A percentile compares a stretch with the other conserved stretches of the same genome.
Conservation (phyloP, 2,113 vertebrate species). For the Lontra canadensis region DNA sequence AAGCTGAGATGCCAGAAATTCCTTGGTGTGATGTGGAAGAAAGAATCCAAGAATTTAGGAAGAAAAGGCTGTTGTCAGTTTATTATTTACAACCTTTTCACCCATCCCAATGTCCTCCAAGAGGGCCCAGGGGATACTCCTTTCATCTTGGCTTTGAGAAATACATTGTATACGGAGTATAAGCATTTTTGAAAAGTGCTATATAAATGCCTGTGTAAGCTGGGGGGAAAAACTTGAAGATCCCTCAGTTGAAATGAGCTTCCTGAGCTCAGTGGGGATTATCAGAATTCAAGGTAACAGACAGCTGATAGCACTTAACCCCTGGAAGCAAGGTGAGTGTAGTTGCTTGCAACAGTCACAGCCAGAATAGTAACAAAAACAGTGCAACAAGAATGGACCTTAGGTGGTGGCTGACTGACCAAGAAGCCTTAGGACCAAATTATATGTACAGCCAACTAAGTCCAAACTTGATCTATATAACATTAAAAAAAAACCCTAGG, state of each 20-base stretch:
- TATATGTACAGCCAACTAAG: not conserved
- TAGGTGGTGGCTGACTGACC: not conserved
- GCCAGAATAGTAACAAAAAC: not conserved
- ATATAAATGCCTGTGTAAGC: not conserved
- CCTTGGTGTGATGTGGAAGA: slow-evolving; percentile 7
- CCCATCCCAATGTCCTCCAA: not conserved
- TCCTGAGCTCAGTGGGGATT: not conserved
- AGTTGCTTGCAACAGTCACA: not conserved
- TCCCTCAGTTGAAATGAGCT: not conserved
- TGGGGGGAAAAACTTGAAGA: not conserved
- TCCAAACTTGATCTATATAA: not conserved
- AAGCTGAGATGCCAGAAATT: slow-evolving; percentile 53
- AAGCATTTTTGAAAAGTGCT: not conserved
- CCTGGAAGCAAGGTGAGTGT: not conserved
- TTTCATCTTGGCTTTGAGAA: slow-evolving; percentile 7
- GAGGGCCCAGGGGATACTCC: not conserved
- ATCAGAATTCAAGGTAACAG: not conserved
- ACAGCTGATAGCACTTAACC: not conserved
- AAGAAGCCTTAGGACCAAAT: not conserved
- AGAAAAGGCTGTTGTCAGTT: slow-evolving; percentile 12
- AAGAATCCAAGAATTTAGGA: slow-evolving; percentile 6
- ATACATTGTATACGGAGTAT: not conserved
- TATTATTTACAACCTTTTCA: slow-evolving; percentile 25
- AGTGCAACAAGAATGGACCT: not conserved
- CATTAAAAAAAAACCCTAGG: not conserved